These are phyloP conservation scores for Arvicanthis niloticus DNA, from an alignment of 2,113 vertebrate species.

Conservation along the genomic window DNA sequence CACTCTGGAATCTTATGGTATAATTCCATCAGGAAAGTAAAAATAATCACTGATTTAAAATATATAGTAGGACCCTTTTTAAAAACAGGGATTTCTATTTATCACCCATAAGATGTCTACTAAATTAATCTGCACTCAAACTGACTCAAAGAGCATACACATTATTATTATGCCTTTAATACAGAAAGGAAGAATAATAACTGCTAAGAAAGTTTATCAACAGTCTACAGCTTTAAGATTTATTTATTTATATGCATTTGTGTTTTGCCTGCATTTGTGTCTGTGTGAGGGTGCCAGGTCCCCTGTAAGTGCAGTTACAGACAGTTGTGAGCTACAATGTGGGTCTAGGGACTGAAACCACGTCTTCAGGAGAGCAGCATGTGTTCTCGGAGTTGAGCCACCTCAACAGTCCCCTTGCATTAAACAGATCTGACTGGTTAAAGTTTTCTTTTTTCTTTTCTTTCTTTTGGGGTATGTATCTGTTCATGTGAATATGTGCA, in stretches of 20 bases:
- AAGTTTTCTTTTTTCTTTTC: not conserved
- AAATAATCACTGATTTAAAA: conserved; percentile 38
- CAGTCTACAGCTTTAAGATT: not conserved
- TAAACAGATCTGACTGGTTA: conserved; percentile 71
- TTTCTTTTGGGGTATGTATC: not conserved
- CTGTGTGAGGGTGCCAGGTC: not conserved
- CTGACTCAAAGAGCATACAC: not conserved
- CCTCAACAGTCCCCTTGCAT: conserved; percentile 5
- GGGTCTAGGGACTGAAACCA: not conserved
- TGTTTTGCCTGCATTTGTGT: not conserved
- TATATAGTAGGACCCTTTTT: not conserved
- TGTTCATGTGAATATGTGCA: not conserved
- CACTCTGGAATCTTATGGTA: conserved; percentile 18
- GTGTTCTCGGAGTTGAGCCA: not conserved
- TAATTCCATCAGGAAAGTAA: conserved; percentile 36
- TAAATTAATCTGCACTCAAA: conserved; percentile 45
- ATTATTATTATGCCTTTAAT: not conserved
- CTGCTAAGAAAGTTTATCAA: conserved; percentile 30
- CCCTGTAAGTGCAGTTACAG: not conserved
- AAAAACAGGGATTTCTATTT: conserved; percentile 13
- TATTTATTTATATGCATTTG: not conserved
- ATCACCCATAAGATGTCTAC: not conserved
- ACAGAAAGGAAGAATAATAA: conserved; percentile 14
- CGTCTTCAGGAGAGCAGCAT: not conserved
- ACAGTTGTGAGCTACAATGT: not conserved